Base-by-base conservation (phyloP, 2,888 invertebrate genomes). In the Piscicola geometra region DNA sequence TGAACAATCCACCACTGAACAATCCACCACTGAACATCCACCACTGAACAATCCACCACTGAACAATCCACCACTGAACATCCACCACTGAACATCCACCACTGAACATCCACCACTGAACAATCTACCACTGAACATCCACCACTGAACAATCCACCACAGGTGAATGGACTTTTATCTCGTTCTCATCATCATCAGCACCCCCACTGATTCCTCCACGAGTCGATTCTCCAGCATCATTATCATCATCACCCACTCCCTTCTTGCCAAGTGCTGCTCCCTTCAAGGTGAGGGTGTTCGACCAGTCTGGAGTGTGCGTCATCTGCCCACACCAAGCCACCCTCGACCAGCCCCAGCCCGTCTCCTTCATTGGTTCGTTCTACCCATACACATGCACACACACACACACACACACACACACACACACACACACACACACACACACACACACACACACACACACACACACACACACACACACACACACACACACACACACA, bases 381-480 rank as follows among this genome's bases (percentile, higher is more conserved):
- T n/a, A n/a, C n/a, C n/a, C n/a, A 64, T 28, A 47, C 50, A 47
- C 64, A 64, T n/a, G 64, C 25, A 64, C n/a, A 28, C 64, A 64
- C 64, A 64, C 64, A 64, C 64, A 28, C 64, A 64, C 64, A 25
- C 64, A 28, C 30, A 64, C 64, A 64, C 64, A 64, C 64, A 64
- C 64, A 64, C 64, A 64, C 64, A 64, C 64, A 64, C 64, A 64
- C 64, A 64, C 64, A 64, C 64, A 64, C 64, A 64, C 64, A 64
- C 64, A 64, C 64, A 64, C 64, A 64, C 64, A 64, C 64, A 64
- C 30, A 28, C 30, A 64, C 30, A 64, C 30, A 64, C 30, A 64
- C 30, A 64, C 30, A 64, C 30, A 64, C 30, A 64, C 30, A 64
- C 30, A 64, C 30, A 21, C 30, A 28, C 64, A 64, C n/a, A 64